Conservation (phyloP, 1,140 invertebrate genomes). For the Oryzaephilus surinamensis region DNA sequence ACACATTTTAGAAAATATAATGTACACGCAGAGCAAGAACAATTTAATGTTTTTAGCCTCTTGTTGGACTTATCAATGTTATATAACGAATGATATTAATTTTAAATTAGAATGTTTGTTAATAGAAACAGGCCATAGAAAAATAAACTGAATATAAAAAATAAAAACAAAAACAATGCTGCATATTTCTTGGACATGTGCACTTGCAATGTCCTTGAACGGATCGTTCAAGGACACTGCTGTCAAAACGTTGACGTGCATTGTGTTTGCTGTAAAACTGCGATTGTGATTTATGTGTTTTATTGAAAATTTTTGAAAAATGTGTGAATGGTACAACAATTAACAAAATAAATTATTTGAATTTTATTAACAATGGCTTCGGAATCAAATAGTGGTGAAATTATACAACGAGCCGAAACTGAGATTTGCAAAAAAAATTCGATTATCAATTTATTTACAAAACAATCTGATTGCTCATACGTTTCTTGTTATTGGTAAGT, state of each 20-base stretch:
- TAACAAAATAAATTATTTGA: no score
- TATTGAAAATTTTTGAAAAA: no score
- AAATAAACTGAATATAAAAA: conserved; percentile 19
- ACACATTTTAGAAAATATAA: conserved; percentile 31
- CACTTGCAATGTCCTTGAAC: conserved; percentile 3
- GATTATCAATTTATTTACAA: conserved; percentile 41
- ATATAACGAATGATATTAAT: conserved; percentile 19
- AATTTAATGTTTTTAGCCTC: conserved; percentile 30
- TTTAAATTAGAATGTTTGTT: conserved; percentile 28
- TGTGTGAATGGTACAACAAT: no score
- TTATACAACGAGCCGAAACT: conserved; percentile 18
- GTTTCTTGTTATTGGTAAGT: conserved; percentile 59
- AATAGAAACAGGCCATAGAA: conserved; percentile 29
- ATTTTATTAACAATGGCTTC: conserved; percentile 10
- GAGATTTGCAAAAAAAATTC: conserved; percentile 24
- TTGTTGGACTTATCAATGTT: conserved; percentile 27
- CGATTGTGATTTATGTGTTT: not conserved
- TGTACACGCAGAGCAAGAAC: conserved; percentile 24
- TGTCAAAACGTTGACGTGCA: conserved; percentile 8
- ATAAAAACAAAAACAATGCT: no score
- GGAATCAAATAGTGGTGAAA: conserved; percentile 10
- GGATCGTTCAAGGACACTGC: conserved; percentile 10
- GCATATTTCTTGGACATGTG: no score
- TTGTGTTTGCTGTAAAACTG: not conserved
- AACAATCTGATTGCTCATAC: conserved; percentile 54